Evolutionary conservation across 2,797 vertebrate species (phyloP), one percentile per base, ranked within the genome.

Genomic region (Peromyscus attwateri): DNA sequence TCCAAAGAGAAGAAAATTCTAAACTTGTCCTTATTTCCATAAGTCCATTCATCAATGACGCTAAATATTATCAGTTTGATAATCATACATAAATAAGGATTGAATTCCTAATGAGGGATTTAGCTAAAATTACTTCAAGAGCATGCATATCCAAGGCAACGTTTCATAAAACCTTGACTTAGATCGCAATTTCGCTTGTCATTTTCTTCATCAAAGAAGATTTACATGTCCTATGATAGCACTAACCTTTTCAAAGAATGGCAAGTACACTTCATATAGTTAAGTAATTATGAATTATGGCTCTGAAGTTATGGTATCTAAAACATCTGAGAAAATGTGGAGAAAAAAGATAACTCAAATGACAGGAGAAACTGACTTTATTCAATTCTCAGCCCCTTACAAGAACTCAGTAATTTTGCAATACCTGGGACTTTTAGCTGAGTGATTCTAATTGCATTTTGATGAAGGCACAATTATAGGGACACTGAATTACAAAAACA

Each of bases 141-240:
- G 97, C 92, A 98, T 97, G 95, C 62, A 97, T 96, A 98, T 98
- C 93, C 97, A 95, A 96, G 92, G 88, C 96, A 98, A 98, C 98
- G 98, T 98, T 98, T 99, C 97, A 98, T 98, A 98, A 98, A 98
- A 96, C 90, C 95, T 98, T 97, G 92, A 98, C 94, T 98, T 95
- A 96, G 68, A 66, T 96, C 93, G 98, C 98, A 85, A 98, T 98
- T 98, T 98, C 79, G 82, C 97, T 97, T 98, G 97, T 11, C 46
- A 97, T 91, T 80, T 98, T 98, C 98, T 98, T 98, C 98, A 98
- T 98, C 98, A 98, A 98, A 97, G 94, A 98, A 98, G 98, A 98
- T 98, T 98, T 98, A 98, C 76, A 89, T 0, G 0, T 96, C 71
- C 95, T 98, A 2, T 93, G 97, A 98, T 95, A 91, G 96, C 95